phyloP scores from a whole-genome alignment of 2,888 invertebrate genomes.

The Uropetala carovei region DNA sequence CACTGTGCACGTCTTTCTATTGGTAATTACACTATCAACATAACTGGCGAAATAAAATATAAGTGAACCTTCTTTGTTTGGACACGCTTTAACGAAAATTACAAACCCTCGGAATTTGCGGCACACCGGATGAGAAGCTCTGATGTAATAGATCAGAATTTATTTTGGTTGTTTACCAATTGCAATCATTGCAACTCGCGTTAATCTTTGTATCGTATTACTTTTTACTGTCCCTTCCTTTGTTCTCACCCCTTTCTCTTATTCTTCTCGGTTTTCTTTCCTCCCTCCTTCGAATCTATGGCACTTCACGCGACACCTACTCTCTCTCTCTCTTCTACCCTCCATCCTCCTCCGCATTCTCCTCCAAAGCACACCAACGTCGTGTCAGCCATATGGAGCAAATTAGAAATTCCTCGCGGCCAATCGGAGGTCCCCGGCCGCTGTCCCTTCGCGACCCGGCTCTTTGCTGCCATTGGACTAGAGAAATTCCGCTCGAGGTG shows the following conservation, averaged over 20 bases:
- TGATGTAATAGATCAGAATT: no score
- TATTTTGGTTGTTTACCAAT: no score
- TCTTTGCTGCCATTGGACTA: neutral
- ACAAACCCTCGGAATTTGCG: no score
- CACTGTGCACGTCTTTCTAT: no score
- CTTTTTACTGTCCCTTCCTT: neutral
- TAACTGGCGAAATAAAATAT: no score
- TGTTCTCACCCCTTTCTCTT: neutral
- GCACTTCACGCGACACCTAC: neutral
- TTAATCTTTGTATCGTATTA: no score
- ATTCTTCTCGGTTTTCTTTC: neutral
- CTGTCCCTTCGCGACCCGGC: neutral
- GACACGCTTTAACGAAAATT: no score
- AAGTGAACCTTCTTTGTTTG: no score
- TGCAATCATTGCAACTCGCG: no score
- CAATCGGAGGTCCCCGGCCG: neutral
- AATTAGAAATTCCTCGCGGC: neutral
- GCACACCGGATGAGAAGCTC: no score
- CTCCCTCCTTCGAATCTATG: neutral
- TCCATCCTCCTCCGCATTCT: neutral
- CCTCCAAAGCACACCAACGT: neutral
- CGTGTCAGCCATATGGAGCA: neutral
- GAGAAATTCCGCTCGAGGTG: slow-evolving; percentile 14
- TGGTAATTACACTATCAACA: no score
- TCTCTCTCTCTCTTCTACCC: neutral